Evolutionary conservation across 2,113 vertebrate species (phyloP), one percentile per base, ranked within the genome.

Genomic region (Chamaetylas fuelleborni): DNA sequence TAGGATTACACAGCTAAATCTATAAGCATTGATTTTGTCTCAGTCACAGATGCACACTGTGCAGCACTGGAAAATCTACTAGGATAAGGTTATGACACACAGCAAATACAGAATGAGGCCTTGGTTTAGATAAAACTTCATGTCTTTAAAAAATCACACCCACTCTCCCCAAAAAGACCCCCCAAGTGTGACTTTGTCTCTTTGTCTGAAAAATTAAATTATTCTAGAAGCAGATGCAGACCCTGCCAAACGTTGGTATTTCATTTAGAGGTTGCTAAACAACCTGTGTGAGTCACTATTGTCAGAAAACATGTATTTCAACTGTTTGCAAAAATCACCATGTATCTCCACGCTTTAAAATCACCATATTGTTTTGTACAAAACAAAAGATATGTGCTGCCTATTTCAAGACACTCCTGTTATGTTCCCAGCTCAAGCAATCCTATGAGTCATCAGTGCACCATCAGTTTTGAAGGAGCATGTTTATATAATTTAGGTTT

Each of bases 1-100:
- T 98, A 96, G 98, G 97, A 98, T 98, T 98, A 98, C 97, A 97
- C 93, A 95, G 97, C 97, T 98, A 96, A 98, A 98, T 98, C 98
- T 95, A 97, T 97, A 97, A 96, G 97, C 98, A 99, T 98, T 98
- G 98, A 99, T 98, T 98, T 98, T 96, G 97, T 96, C 96, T 96
- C 95, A 92, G 97, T 97, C 95, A 91, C 97, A 97, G 96, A 98
- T 97, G 97, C 97, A 89, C 64, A 95, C 93, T 95, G 94, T 88
- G 95, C 96, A 94, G 88, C 92, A 92, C 28, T 96, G 94, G 95
- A 94, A 97, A 97, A 97, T 95, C 79, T 84, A 51, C 95, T 94
- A 93, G 92, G 97, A 98, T 97, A 98, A 97, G 95, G 92, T 97
- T 97, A 93, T 94, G 74, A 96, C 95, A 95, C 45, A 78, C 25